These are phyloP conservation scores for Aporophyla lueneburgensis DNA, from an alignment of 2,888 invertebrate species.

Conservation along the genomic window DNA sequence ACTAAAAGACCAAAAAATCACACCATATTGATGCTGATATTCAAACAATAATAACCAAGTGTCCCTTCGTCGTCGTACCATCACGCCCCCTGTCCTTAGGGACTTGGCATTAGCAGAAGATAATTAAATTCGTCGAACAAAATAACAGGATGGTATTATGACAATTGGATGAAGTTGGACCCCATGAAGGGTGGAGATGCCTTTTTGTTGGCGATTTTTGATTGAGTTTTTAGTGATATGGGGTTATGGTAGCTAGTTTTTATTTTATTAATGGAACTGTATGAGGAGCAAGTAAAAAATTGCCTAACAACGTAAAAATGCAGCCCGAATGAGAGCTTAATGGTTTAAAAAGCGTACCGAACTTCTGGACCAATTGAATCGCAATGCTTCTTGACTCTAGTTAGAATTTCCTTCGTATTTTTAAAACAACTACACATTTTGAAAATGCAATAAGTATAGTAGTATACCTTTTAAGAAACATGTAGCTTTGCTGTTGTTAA, in stretches of 20 bases:
- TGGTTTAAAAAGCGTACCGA: no score
- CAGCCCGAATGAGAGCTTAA: no score
- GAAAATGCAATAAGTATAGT: no score
- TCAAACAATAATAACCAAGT: slow-evolving; percentile 79
- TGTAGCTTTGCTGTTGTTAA: no score
- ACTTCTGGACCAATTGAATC: no score
- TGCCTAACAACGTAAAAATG: no score
- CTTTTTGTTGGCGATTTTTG: slow-evolving; percentile 62
- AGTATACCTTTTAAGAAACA: no score
- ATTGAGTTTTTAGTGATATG: slow-evolving; percentile 48
- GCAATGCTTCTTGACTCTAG: no score
- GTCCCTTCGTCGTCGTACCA: slow-evolving; percentile 50
- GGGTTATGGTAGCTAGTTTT: slow-evolving; percentile 8
- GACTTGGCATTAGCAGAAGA: slow-evolving; percentile 75
- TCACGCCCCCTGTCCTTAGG: slow-evolving; percentile 71
- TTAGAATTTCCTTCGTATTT: no score
- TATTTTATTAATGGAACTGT: slow-evolving; percentile 2
- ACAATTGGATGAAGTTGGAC: slow-evolving; percentile 77
- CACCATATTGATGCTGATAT: slow-evolving; percentile 76
- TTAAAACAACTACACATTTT: no score
- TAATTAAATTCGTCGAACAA: slow-evolving; percentile 84
- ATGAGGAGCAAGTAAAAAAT: not conserved
- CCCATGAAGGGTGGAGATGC: slow-evolving; percentile 64
- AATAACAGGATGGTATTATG: slow-evolving; percentile 79
- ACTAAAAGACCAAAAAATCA: slow-evolving; percentile 67